A percentile compares a stretch with the other conserved stretches of the same genome.
Conservation (phyloP, 2,113 vertebrate species). For the Elgaria multicarinata region DNA sequence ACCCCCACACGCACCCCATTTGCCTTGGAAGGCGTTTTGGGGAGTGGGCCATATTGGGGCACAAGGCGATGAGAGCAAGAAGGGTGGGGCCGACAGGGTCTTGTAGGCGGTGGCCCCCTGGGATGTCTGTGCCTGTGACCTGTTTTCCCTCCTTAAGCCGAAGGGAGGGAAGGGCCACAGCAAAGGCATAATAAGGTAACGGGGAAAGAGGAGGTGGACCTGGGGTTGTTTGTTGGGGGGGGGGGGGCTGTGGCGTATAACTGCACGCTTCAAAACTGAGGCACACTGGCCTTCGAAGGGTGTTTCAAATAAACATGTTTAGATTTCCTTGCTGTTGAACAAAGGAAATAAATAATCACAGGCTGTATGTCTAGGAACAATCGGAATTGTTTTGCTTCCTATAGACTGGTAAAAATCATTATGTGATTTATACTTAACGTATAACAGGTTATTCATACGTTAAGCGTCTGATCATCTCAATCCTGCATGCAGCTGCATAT, state of each 20-base stretch:
- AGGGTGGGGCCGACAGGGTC: neutral
- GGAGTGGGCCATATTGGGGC: neutral
- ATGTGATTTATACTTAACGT: neutral
- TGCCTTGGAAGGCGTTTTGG: neutral
- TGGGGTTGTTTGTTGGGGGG: too few relatives aligned
- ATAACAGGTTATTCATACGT: neutral
- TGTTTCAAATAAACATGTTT: neutral
- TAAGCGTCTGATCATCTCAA: neutral
- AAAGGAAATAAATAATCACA: neutral
- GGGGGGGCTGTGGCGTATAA: too few relatives aligned
- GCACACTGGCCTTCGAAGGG: neutral
- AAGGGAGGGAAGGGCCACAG: too few relatives aligned
- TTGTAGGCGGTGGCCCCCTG: neutral
- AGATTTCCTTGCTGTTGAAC: neutral
- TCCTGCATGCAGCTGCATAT: constrained; percentile 24
- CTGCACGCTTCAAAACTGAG: too few relatives aligned
- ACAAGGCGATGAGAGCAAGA: neutral
- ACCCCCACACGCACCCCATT: neutral
- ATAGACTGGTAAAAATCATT: neutral
- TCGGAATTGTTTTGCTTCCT: too few relatives aligned
- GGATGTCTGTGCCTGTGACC: too few relatives aligned
- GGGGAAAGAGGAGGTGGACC: neutral
- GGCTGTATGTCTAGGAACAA: neutral
- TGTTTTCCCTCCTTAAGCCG: neutral
- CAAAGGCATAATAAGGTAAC: neutral